Evolutionary conservation across 2,797 vertebrate species (phyloP), one percentile per base, ranked within the genome.

Genomic region (Falco rusticolus): DNA sequence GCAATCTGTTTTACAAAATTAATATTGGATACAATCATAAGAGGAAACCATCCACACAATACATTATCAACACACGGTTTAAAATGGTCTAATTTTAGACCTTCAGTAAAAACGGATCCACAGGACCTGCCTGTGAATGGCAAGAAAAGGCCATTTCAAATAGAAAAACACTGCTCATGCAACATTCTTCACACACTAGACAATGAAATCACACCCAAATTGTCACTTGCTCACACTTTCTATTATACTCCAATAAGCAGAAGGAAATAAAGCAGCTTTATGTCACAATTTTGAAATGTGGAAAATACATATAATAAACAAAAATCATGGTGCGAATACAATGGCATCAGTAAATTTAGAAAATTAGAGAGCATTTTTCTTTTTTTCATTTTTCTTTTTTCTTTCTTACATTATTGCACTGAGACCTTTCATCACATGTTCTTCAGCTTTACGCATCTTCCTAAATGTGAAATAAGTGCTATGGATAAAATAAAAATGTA

Each of bases 351-450:
- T 96, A 97, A 97, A 93, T 93, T 91, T 88, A 96, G 92, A 90
- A 96, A 96, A 96, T 91, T 89, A 95, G 90, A 97, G 93, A 97
- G 95, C 83, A 96, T 95, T 48, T 79, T 92, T 91, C 53, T 86
- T 87, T 86, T 94, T 65, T 65, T 45, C 1, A 10, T 76, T 93
- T 85, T 96, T 91, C 94, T 83, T 94, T 93, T 91, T 94, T 59
- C 89, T 97, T 97, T 97, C 95, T 96, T 96, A 97, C 80, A 94
- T 98, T 99, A 99, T 99, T 99, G 99, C 99, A 99, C 99, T 98
- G 99, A 98, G 97, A 98, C 98, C 98, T 96, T 97, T 98, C 95
- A 98, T 98, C 98, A 99, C 98, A 98, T 97, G 97, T 98, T 98
- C 98, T 98, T 98, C 98, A 96, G 98, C 97, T 98, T 98, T 97